phyloP scores from a whole-genome alignment of 2,888 invertebrate species.

The Caenorhabditis sp. region DNA sequence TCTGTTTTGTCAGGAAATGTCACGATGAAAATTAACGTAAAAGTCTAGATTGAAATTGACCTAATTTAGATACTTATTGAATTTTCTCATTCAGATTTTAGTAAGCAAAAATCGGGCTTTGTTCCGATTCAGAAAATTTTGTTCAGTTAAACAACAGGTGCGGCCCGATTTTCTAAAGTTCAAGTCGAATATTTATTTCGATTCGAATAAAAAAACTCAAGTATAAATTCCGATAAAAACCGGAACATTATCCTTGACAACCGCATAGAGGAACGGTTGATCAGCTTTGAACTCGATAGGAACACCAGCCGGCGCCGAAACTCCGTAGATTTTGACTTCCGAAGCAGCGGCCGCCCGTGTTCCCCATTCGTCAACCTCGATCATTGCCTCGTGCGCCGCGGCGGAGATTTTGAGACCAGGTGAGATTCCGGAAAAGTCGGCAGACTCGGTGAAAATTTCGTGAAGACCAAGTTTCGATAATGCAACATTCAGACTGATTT shows the following conservation, averaged over 20 bases:
- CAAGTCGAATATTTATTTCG: too few relatives aligned
- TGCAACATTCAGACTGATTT: constrained; percentile 22
- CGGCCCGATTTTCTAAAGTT: too few relatives aligned
- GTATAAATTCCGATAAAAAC: constrained; percentile 34
- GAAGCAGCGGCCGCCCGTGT: constrained; percentile 60
- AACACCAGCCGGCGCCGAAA: not conserved
- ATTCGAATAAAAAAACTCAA: constrained; percentile 2
- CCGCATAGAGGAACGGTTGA: constrained; percentile 54
- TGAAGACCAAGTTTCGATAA: constrained; percentile 26
- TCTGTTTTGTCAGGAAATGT: too few relatives aligned
- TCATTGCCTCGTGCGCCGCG: constrained; percentile 59
- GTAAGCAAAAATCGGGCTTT: too few relatives aligned
- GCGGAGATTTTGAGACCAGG: constrained; percentile 49
- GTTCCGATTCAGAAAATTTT: too few relatives aligned
- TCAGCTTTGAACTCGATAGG: constrained; percentile 47
- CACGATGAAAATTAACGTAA: too few relatives aligned
- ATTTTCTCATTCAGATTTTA: too few relatives aligned
- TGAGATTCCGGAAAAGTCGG: constrained; percentile 40
- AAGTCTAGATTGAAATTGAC: too few relatives aligned
- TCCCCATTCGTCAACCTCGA: constrained; percentile 61
- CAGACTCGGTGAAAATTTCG: constrained; percentile 25
- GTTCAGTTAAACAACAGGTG: too few relatives aligned
- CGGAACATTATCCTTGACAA: constrained; percentile 33
- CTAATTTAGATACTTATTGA: too few relatives aligned
- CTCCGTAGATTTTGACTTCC: constrained; percentile 28